Conservation (phyloP, 2,113 vertebrate genomes). For the Xenopus borealis region DNA sequence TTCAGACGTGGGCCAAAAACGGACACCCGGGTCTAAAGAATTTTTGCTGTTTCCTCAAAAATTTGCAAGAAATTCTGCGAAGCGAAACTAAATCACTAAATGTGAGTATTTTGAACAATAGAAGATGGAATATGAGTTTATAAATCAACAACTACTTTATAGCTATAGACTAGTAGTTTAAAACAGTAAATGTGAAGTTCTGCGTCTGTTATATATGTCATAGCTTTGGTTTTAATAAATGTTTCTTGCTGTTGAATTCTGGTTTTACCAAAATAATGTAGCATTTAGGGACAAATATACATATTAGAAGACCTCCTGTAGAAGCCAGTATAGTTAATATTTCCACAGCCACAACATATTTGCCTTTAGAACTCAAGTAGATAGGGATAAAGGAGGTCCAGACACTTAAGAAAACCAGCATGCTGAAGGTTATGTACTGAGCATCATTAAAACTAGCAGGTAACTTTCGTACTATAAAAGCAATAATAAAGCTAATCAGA, state of each 20-base stretch:
- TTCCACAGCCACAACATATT: conserved; percentile 15
- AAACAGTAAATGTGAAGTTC: too few relatives aligned
- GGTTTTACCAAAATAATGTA: conserved; percentile 3
- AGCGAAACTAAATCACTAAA: too few relatives aligned
- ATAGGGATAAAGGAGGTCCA: conserved; percentile 14
- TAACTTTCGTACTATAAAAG: conserved; percentile 66
- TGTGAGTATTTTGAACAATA: too few relatives aligned
- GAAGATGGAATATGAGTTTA: too few relatives aligned
- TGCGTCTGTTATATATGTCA: too few relatives aligned
- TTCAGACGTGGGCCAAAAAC: too few relatives aligned
- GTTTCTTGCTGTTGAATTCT: neutral
- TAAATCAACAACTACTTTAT: too few relatives aligned
- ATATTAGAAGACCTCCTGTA: neutral
- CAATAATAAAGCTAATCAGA: conserved; percentile 35
- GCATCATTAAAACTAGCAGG: conserved; percentile 59
- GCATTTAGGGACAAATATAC: conserved; percentile 15
- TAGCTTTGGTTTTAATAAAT: neutral
- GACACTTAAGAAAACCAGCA: conserved; percentile 14
- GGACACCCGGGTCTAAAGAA: too few relatives aligned
- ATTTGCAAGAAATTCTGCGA: too few relatives aligned
- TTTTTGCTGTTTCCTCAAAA: too few relatives aligned
- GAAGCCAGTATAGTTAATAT: conserved; percentile 17
- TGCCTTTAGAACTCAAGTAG: neutral
- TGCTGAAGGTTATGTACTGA: conserved; percentile 8
- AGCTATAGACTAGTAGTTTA: too few relatives aligned